Percentiles rank a stretch among this genome's conserved stretches.
These are phyloP conservation scores for Solenopsis fugax DNA, from an alignment of 1,140 invertebrate genomes.

Conservation along the genomic window DNA sequence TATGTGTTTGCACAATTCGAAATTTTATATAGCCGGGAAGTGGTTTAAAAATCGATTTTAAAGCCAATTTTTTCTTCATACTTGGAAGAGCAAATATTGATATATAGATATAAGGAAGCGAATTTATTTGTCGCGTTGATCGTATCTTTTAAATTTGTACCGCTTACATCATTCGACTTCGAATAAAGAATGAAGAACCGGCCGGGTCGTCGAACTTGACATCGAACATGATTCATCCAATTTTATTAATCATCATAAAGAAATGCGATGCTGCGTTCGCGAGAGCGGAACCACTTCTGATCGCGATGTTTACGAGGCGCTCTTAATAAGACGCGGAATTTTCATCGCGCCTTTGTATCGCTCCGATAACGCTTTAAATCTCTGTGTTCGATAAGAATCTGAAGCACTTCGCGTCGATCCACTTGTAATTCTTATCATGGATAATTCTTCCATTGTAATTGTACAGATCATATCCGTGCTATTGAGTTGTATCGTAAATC, in stretches of 20 bases:
- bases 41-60: background rate
- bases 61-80: background rate
- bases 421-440: conserved; percentile 11
- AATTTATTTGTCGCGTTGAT: background rate
- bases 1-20: background rate
- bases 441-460: background rate
- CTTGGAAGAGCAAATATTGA: background rate
- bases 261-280: conserved; percentile 15
- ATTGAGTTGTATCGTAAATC: background rate
- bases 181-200: conserved; percentile 32
- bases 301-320: conserved; percentile 6
- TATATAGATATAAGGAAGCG: background rate
- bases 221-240: conserved; percentile 33
- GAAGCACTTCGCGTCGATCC: background rate
- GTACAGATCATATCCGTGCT: background rate
- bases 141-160: background rate
- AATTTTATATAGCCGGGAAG: background rate
- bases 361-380: conserved; percentile 9
- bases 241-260: conserved; percentile 30
- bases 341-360: conserved; percentile 2
- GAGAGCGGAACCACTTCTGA: background rate
- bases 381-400: background rate
- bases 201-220: conserved; percentile 39
- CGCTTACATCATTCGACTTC: conserved; percentile 7
- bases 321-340: conserved; percentile 28